phyloP scores from a whole-genome alignment of 1,140 invertebrate genomes.

The Sminthurinus signatus region DNA sequence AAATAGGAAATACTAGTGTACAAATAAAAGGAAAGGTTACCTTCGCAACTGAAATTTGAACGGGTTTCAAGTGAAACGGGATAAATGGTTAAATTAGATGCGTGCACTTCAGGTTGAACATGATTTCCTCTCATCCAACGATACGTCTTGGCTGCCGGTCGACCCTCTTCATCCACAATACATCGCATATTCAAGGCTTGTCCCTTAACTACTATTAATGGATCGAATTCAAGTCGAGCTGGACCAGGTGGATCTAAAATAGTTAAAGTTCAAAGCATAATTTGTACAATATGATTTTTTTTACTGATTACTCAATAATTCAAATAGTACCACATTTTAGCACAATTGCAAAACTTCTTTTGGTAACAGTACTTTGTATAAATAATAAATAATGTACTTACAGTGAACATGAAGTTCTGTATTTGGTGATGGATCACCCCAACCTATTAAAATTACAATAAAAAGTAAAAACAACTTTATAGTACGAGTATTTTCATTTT shows the following conservation, averaged over 20 bases:
- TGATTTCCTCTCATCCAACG: slow-evolving; percentile 71
- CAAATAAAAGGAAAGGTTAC: no score
- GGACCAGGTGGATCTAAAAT: slow-evolving; percentile 64
- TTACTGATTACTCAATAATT: no score
- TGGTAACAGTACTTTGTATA: not conserved
- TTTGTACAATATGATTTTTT: no score
- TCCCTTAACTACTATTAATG: slow-evolving; percentile 68
- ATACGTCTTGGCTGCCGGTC: slow-evolving; percentile 64
- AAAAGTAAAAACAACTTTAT: no score
- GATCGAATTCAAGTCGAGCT: slow-evolving; percentile 62
- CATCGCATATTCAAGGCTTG: slow-evolving; percentile 69
- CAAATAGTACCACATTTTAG: no score
- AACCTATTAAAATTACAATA: no score
- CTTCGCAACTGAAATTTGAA: slow-evolving; percentile 79
- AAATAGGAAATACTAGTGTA: no score
- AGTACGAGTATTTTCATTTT: no score
- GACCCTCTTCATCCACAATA: slow-evolving; percentile 68
- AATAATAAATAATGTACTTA: slow-evolving; percentile 49
- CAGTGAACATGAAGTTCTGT: slow-evolving; percentile 54
- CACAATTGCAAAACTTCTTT: slow-evolving; percentile 13
- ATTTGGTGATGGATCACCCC: slow-evolving; percentile 32
- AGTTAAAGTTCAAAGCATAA: no score
- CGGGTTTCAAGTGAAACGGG: slow-evolving; percentile 71
- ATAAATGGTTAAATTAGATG: slow-evolving; percentile 66
- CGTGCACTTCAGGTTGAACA: slow-evolving; percentile 62